Base-by-base conservation (phyloP, 2,888 invertebrate species). In the Epistrophe grossulariae region DNA sequence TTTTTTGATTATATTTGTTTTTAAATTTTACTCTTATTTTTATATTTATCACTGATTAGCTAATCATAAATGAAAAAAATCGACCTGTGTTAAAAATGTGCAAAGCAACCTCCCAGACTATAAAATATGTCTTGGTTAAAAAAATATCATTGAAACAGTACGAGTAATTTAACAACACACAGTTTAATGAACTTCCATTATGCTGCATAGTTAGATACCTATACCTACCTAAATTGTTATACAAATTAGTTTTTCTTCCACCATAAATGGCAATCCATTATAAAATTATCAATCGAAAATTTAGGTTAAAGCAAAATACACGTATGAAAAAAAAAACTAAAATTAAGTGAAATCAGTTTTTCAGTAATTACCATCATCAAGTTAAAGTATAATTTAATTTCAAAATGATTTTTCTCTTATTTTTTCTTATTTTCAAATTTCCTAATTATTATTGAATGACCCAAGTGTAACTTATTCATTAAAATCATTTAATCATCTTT, bases 371-470 rank as follows among this genome's bases (percentile, higher is more conserved):
- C 38, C 28, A 55, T 70, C 70, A 70, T 70, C 24, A 55, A 31
- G 19, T 70, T 70, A 40, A 70, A 62, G 0, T 55, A 19, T 28
- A 40, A 68, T 52, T 40, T 70, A 70, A 70, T 70, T 70, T 70
- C 9, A 50, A 38, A 15, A 52, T 40, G 40, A 55, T 52, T 55
- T 70, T 70, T 31, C n/a, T 35, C n/a, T 64, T 40, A 57, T 52
- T 17, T 17, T 48, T 48, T 48, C 35, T 35, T 17, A 4, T 35
- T 17, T 64, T 50, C 31, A 55, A 6, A 59, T 38, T 59, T 62
- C 5, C 19, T 55, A 84, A 84, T 55, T 70, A 24, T 59, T 55
- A 68, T 77, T 57, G 45, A 77, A 77, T 84, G 77, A 84, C 57
- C 15, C 64, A 43, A 28, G 62, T 45, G 62, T 24, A 13, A 5